Evolutionary conservation across 2,888 invertebrate species (phyloP), one percentile per base, ranked within the genome.

Genomic region (Cheilosia impressa): DNA sequence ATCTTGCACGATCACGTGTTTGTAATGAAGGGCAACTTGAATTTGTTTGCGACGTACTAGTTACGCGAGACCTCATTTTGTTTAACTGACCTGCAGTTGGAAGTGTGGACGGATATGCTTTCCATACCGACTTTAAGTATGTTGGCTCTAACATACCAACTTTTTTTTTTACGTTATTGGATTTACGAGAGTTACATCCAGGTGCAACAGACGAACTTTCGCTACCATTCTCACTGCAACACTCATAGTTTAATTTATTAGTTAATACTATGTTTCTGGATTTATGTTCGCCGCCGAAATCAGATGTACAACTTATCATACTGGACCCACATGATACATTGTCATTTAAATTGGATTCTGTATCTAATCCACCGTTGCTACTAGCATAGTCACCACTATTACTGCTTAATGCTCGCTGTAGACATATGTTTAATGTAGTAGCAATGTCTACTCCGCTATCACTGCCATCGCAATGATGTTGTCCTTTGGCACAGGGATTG

Each of bases 361-460:
- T 66, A 62, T 92, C 92, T 69, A 91, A 89, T 65, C 94, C 93
- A 68, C 94, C 93, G 87, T 93, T 93, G 88, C 95, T 95, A 89
- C 95, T 95, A 50, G 95, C 94, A 73, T 95, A 96, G 22, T 95
- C 95, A 0, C 95, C 95, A 88, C 94, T 94, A 88, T 93, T 94
- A 66, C 93, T 93, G 89, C 94, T 94, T 55, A 93, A 89, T n/a
- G 93, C 93, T 73, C 94, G 92, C 78, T 93, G 92, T 76, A 93
- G 89, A n/a, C 93, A 93, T 89, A 89, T 90, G 88, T 87, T 93
- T 89, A 89, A 87, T 62, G 89, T 89, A 38, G 87, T 90, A 72
- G 93, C 93, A 60, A 96, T 95, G 89, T 96, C 96, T 17, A 96
- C 95, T 5, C 96, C 97, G 89, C 96, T 96, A 90, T 96, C 96